A percentile compares a stretch with the other conserved stretches of the same genome.
Evolutionary conservation across 1,140 invertebrate species (phyloP).

Genomic region (Asbolus verrucosus): DNA sequence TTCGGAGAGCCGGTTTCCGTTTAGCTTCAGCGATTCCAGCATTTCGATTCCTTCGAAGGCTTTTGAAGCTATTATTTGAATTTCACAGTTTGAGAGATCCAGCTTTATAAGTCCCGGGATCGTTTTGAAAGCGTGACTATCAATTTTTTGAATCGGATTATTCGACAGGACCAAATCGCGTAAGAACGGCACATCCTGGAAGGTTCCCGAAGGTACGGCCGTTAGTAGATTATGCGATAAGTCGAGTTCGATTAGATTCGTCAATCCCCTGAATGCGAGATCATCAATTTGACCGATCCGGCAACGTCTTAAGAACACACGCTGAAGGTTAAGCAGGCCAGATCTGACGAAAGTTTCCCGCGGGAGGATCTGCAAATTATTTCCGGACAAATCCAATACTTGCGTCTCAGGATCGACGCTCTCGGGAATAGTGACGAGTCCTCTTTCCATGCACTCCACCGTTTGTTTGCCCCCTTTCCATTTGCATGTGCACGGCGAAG

Average conservation of each 20-base stretch:
- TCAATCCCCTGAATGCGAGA: constrained; percentile 83
- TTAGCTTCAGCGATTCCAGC: constrained; percentile 84
- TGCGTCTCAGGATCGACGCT: constrained; percentile 88
- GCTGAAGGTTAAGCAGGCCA: constrained; percentile 86
- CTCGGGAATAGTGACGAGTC: constrained; percentile 83
- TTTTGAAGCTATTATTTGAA: constrained; percentile 79
- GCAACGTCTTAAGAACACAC: constrained; percentile 84
- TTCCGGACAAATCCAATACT: constrained; percentile 88
- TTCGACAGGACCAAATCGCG: constrained; percentile 82
- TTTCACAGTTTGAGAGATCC: constrained; percentile 84
- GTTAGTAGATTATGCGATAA: constrained; percentile 85
- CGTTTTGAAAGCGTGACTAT: constrained; percentile 79
- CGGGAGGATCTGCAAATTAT: constrained; percentile 85
- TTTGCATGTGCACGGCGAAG: constrained; percentile 86
- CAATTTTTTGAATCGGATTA: constrained; percentile 86
- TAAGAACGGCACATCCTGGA: constrained; percentile 82
- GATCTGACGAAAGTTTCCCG: constrained; percentile 83
- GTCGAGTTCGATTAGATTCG: constrained; percentile 90
- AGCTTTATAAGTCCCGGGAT: constrained; percentile 84
- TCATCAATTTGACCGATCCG: constrained; percentile 87
- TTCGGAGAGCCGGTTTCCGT: constrained; percentile 82
- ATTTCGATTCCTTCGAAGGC: constrained; percentile 83
- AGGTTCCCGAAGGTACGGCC: constrained; percentile 80
- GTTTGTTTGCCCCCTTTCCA: constrained; percentile 94
- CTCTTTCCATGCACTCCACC: constrained; percentile 86